phyloP scores from a whole-genome alignment of 2,113 vertebrate genomes.

The Plecturocebus donacophilus region DNA sequence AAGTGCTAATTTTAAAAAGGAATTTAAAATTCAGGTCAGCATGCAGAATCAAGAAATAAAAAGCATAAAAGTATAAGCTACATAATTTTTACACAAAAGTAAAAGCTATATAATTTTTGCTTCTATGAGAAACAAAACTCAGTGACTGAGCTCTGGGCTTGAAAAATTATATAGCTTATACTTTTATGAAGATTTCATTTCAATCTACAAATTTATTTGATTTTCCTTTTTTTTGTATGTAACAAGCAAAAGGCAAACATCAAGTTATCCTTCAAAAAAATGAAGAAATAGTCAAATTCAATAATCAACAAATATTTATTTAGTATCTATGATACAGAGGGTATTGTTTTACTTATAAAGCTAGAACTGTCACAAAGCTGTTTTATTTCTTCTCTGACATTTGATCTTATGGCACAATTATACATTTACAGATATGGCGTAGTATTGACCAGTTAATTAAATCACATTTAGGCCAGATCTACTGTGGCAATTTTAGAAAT shows the following conservation, averaged over 20 bases:
- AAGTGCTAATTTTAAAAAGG: background rate
- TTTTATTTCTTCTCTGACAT: background rate
- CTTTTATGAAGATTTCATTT: background rate
- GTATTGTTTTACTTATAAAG: background rate
- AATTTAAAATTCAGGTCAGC: background rate
- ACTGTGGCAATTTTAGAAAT: background rate
- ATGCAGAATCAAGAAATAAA: background rate
- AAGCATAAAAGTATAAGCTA: background rate
- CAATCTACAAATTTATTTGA: background rate
- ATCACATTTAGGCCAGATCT: background rate
- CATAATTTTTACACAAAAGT: background rate
- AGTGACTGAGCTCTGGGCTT: background rate
- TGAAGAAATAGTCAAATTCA: background rate
- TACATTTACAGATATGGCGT: background rate
- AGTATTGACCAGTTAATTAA: background rate
- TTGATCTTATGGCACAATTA: background rate
- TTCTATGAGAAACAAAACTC: background rate
- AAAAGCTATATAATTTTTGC: background rate
- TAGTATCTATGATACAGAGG: background rate
- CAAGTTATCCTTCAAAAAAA: slow-evolving; percentile 1
- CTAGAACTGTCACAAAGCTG: background rate
- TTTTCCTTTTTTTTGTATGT: background rate
- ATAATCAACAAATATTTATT: background rate
- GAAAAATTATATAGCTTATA: too few species aligned
- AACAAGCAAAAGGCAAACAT: slow-evolving; percentile 23